Base-by-base conservation (phyloP, 2,797 vertebrate genomes). In the Centropyge bicolor region DNA sequence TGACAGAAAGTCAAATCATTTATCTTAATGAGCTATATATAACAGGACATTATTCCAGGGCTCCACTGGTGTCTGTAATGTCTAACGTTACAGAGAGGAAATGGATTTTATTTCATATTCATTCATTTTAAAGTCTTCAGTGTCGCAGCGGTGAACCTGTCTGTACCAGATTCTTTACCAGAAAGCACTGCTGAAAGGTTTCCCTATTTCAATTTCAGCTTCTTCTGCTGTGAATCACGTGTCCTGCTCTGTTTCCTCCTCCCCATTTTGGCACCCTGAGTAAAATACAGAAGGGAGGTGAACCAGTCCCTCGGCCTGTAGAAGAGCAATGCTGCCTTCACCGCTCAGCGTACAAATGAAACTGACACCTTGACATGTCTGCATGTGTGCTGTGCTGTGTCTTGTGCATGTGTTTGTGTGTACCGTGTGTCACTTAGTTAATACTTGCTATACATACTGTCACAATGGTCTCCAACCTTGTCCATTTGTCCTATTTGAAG, bases 201-300 rank as follows among this genome's bases (percentile, higher is more conserved):
- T 82, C 12, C 8, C 36, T 51, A 27, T 76, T 84, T 83, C 55
- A 75, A 71, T 84, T 83, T 79, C 65, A 86, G 72, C 83, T 77
- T 83, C 81, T 51, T 81, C 81, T 85, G 84, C 84, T 70, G 76
- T 90, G 83, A 90, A 89, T 88, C 83, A 81, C 77, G 77, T 90
- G 90, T 92, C 92, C 89, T 82, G 90, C 88, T 93, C 91, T 89
- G 86, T 88, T 93, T 94, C 92, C 94, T 94, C 91, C 93, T 93
- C 93, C 93, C 93, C 93, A 84, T 93, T 95, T 96, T 95, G 94
- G 94, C 95, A 95, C 95, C 95, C 95, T 96, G 95, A 96, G 95
- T 95, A 94, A 95, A 95, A 93, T 93, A 95, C 94, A 93, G 87
- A 95, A 93, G 93, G 93, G 94, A 94, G 93, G 93, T 92, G 88